Evolutionary conservation across 2,113 vertebrate genomes (phyloP), one percentile per base, ranked within the genome.

Genomic region (Trogon melanurus): DNA sequence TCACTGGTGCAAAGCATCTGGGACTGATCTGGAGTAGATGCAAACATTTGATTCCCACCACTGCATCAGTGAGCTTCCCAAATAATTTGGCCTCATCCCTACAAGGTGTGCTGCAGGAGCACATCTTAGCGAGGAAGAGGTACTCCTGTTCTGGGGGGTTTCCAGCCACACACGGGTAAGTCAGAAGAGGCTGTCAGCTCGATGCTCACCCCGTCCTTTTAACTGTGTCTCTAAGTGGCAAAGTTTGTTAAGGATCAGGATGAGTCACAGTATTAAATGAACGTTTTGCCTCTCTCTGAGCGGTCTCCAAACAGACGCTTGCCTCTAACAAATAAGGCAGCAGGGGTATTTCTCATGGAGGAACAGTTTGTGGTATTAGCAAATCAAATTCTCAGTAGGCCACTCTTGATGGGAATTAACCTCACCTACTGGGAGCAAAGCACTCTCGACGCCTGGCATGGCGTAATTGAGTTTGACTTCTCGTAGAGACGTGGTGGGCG

Each of bases 351-450:
- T 94, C 72, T 91, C 83, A 79, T 93, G 67, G 61, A 96, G 72
- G 83, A 93, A 82, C 78, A 65, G 56, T 90, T 76, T 92, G 34
- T 23, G 4, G 26, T 58, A 71, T 96, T 92, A 96, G 61, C 85
- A 88, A 88, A 91, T 95, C 84, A 85, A 79, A 91, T 73, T 95
- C 67, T 38, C 67, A 34, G 50, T 80, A 79, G 72, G 88, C 91
- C 64, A 9, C 50, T 91, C 26, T 90, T 90, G 92, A 72, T 94
- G 91, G 96, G 88, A 96, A 95, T 94, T 94, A 94, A 88, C 88
- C 78, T 96, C 83, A 86, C 5, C 83, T 93, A 70, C 61, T 48
- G 56, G 41, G 79, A 95, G 54, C 20, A 3, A 66, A 86, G 84
- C 69, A 11, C 30, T 67, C 56, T 36, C 1, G 1, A 83, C 7